Percentiles rank a stretch among this genome's conserved stretches.
Conservation (phyloP, 1,140 invertebrate genomes). For the Yoshiicerus persimilis region DNA sequence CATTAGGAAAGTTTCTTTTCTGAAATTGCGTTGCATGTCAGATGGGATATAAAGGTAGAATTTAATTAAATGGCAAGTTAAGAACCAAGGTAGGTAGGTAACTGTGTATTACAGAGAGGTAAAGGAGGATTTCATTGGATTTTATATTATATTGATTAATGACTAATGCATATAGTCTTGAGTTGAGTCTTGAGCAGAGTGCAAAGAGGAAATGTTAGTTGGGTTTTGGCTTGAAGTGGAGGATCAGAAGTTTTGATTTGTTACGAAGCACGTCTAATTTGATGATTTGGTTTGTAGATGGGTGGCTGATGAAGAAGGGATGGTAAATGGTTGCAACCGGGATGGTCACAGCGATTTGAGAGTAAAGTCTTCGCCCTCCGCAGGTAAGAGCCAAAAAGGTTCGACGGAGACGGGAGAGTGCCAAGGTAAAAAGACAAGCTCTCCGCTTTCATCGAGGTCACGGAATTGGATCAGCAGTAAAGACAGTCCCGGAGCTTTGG, state of each 20-base stretch:
- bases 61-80: neutral
- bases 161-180: no score
- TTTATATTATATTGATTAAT: no score
- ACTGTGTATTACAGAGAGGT: no score
- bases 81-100: no score
- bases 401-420: neutral
- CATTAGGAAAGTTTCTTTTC: neutral
- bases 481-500: neutral
- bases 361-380: neutral
- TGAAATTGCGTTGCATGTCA: neutral
- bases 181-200: no score
- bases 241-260: neutral
- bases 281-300: neutral
- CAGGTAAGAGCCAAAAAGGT: neutral
- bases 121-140: no score
- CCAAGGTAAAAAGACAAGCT: neutral
- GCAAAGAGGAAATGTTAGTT: no score
- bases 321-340: slow-evolving; percentile 28
- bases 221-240: neutral
- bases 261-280: neutral
- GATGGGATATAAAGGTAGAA: no score
- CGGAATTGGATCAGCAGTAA: neutral
- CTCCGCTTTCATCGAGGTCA: neutral
- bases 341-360: slow-evolving; percentile 19
- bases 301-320: slow-evolving; percentile 16